Percentiles rank a stretch among this genome's conserved stretches.
These are phyloP conservation scores for Diplosoma virens DNA, from an alignment of 23 tunicate genomes.

Conservation along the genomic window DNA sequence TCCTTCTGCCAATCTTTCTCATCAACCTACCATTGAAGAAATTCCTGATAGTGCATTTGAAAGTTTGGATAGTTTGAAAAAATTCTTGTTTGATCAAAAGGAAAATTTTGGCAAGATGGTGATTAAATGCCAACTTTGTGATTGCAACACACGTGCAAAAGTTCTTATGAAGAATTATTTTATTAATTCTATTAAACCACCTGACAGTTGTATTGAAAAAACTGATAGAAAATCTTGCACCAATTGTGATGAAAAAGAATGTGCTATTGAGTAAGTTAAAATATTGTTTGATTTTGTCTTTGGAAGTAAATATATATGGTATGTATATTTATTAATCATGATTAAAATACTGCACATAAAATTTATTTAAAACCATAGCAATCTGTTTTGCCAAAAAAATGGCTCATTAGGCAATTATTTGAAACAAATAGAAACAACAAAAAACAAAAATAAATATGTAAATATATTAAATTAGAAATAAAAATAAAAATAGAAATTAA, in stretches of 20 bases:
- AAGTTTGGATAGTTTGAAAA: constrained; percentile 25
- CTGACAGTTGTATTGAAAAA: not conserved
- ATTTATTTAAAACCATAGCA: no score
- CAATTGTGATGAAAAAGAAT: constrained; percentile 37
- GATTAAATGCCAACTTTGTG: constrained; percentile 33
- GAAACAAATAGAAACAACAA: no score
- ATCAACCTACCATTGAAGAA: not conserved
- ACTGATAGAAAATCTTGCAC: constrained; percentile 42
- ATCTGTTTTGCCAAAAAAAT: no score
- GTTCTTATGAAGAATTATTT: constrained; percentile 16
- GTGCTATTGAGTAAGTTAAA: constrained; percentile 45
- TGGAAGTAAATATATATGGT: no score
- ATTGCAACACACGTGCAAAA: constrained; percentile 34
- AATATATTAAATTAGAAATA: no score
- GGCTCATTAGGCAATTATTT: no score
- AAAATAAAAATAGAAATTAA: no score
- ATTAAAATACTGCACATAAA: no score
- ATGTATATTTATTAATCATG: no score
- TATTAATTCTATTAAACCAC: not conserved
- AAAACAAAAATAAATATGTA: no score
- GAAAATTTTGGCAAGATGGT: constrained; percentile 1
- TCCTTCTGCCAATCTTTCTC: not conserved
- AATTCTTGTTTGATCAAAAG: not conserved
- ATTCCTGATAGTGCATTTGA: constrained; percentile 19
- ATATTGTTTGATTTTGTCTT: no score